Evolutionary conservation across 2,888 invertebrate genomes (phyloP), one percentile per base, ranked within the genome.

Genomic region (Eupsilia transversa): DNA sequence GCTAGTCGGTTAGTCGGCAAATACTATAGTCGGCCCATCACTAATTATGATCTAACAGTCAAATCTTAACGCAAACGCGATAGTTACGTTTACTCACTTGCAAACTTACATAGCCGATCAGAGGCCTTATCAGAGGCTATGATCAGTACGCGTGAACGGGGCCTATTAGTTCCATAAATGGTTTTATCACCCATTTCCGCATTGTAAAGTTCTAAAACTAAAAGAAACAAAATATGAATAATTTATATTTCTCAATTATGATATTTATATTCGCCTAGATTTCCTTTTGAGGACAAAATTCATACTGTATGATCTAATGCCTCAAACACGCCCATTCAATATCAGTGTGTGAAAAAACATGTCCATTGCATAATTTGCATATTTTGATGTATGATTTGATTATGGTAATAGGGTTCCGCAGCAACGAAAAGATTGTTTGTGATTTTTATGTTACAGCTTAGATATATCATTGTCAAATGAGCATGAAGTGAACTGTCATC

Each of bases 291-390:
- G 66, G 80, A 70, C 57, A 56, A 80, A 56, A 70, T 71, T 59
- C 46, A 56, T 61, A 30, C n/a, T n/a, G n/a, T 30, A 84, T 84
- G 80, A 85, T 71, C 74, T 75, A 84, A 80, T 77, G 61, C 38
- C 41, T 23, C 46, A 77, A 72, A 57, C 57, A 72, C 71, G 77
- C 73, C 71, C 57, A 82, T 75, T 72, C 71, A 82, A 71, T 69
- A 60, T 60, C 9, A 46, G 33, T 54, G 70, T 77, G 63, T 59
- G 43, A 76, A 75, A 72, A 74, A 82, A 72, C 60, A 56, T 33
- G 52, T 68, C 56, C n/a, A 12, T 46, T 27, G 23, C 35, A 41
- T 35, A 12, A 76, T 80, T 83, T 74, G 65, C 70, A 74, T 81
- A 77, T 30, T 46, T 38, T 41, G 27, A 67, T 68, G 17, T 38